These are phyloP conservation scores for Notocelia uddmanniana DNA, from an alignment of 2,888 invertebrate species.

Conservation along the genomic window DNA sequence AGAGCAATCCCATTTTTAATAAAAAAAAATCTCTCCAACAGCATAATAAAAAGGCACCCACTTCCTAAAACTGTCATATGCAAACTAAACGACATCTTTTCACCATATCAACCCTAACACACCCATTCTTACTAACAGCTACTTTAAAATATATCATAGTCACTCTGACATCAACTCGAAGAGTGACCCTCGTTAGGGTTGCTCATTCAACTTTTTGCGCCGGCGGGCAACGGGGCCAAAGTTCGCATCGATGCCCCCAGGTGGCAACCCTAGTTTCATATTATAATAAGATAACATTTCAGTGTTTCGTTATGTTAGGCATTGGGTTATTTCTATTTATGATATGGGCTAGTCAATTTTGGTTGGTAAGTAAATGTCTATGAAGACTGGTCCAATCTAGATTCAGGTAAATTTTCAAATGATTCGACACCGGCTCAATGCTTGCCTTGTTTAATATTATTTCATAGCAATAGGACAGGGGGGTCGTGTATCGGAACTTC, in stretches of 20 bases:
- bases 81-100: slow-evolving; percentile 5
- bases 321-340: slow-evolving; percentile 8
- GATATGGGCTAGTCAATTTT: neutral
- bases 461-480: too few species aligned
- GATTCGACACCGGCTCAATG: too few species aligned
- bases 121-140: slow-evolving; percentile 13
- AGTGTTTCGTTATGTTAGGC: slow-evolving; percentile 18
- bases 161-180: slow-evolving; percentile 29
- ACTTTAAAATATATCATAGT: slow-evolving; percentile 39
- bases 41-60: neutral
- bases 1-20: too few species aligned
- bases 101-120: slow-evolving; percentile 29
- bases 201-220: slow-evolving; percentile 34
- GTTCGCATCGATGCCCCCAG: slow-evolving; percentile 27
- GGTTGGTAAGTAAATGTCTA: too few species aligned
- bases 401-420: too few species aligned
- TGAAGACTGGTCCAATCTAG: too few species aligned
- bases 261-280: slow-evolving; percentile 37
- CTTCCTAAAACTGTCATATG: neutral
- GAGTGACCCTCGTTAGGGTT: slow-evolving; percentile 44
- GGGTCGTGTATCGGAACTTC: too few species aligned
- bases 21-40: neutral
- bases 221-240: slow-evolving; percentile 31
- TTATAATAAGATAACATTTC: slow-evolving; percentile 21
- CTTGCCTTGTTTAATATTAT: too few species aligned